Evolutionary conservation across 2,888 invertebrate genomes (phyloP).

Genomic region (Latrodectus elegans): DNA sequence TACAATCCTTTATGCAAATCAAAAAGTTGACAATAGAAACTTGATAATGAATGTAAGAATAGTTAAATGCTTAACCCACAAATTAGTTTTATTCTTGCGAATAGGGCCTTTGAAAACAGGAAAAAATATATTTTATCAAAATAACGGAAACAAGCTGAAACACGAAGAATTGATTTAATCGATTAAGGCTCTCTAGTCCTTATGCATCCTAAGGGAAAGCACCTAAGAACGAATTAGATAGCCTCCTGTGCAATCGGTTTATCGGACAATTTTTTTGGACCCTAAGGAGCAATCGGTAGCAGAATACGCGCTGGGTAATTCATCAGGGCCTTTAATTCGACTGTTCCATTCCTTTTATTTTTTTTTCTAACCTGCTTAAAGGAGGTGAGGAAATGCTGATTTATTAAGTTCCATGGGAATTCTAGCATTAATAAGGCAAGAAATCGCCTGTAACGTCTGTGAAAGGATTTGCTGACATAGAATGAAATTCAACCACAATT

Average conservation of each 20-base stretch:
- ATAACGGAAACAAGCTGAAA: conserved; percentile 45
- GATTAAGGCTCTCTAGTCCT: conserved; percentile 50
- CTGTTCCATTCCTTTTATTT: conserved; percentile 25
- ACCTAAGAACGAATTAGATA: conserved; percentile 65
- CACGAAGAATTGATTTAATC: conserved; percentile 51
- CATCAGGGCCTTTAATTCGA: conserved; percentile 56
- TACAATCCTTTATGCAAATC: not conserved
- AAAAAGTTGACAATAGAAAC: not conserved
- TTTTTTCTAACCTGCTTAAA: conserved; percentile 24
- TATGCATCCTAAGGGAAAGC: conserved; percentile 58
- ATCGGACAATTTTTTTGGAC: conserved; percentile 56
- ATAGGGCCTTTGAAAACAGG: conserved; percentile 21
- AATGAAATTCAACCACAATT: not conserved
- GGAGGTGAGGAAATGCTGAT: conserved; percentile 45
- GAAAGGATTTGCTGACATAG: not conserved
- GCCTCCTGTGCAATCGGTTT: conserved; percentile 64
- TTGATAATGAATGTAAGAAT: too few species aligned
- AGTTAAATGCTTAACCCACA: too few species aligned
- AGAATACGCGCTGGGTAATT: conserved; percentile 52
- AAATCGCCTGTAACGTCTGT: conserved; percentile 33
- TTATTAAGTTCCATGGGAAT: conserved; percentile 44
- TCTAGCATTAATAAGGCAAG: conserved; percentile 43
- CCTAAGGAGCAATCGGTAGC: conserved; percentile 49
- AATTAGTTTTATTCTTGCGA: too few species aligned
- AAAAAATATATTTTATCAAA: conserved; percentile 42